Base-by-base conservation (phyloP, 2,888 invertebrate species). In the Chrysodeixis includens region DNA sequence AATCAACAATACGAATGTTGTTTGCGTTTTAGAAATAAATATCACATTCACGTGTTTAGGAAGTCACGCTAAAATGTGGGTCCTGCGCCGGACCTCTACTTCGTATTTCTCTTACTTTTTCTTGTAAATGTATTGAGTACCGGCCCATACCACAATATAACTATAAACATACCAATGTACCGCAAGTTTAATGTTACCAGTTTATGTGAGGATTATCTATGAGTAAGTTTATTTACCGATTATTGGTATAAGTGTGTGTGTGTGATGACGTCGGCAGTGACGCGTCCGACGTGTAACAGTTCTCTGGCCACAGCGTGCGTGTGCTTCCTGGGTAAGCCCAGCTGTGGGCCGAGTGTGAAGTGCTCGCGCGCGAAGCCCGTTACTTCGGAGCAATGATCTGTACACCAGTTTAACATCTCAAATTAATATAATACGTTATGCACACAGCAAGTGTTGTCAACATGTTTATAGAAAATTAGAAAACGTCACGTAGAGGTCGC, bases 401-500 rank as follows among this genome's bases (percentile, higher is more conserved):
- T 20, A 18, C 18, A 49, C 20, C 4, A 49, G 1, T 18, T 49
- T 49, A 20, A 49, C 46, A 18, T 9, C 7, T 46, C 18, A 18
- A 46, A 46, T 46, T 18, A 16, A 46, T 46, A 18, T 46, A 46
- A 46, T 46, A 9, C 8, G 20, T 49, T 49, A 3, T 20, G 10
- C 46, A 49, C 18, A 49, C 18, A 20, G 4, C 40, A n/a, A 7
- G 6, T 7, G 40, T 40, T 18, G n/a, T n/a, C n/a, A 16, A 10
- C 20, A 49, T 49, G 46, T 49, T 18, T 18, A 20, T 18, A 49
- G 20, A 20, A 49, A 18, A 49, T 49, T 49, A 49, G n/a, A 40
- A 40, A 40, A 40, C n/a, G n/a, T 40, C n/a, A 40, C n/a, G n/a
- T 5, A 40, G 40, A 40, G 40, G 40, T 40, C 40, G n/a, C 40